Evolutionary conservation across 2,113 vertebrate genomes (phyloP).

Genomic region (Romanogobio albipinnatus): DNA sequence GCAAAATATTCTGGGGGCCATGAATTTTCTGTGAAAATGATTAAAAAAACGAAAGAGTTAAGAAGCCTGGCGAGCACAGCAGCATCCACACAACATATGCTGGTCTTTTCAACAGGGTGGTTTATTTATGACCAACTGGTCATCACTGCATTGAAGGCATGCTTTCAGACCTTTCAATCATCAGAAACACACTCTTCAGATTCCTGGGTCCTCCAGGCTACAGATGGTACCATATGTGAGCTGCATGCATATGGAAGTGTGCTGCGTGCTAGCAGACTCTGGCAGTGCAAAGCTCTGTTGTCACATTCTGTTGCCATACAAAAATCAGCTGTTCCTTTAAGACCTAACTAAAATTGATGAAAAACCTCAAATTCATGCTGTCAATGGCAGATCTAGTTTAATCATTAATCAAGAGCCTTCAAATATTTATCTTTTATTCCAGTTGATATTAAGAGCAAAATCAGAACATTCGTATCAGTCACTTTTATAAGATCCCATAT

Average conservation of each 20-base stretch:
- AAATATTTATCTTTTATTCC: background rate
- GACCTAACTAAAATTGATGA: slow-evolving; percentile 69
- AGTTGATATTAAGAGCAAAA: background rate
- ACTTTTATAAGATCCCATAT: background rate
- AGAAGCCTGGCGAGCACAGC: background rate
- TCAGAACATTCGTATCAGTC: background rate
- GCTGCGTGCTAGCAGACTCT: background rate
- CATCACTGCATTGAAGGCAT: slow-evolving; percentile 17
- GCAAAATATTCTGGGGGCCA: too few species aligned
- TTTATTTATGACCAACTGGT: slow-evolving; percentile 14
- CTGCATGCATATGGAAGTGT: slow-evolving; percentile 20
- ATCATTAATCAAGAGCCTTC: slow-evolving; percentile 20
- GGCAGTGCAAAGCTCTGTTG: background rate
- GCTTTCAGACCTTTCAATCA: slow-evolving; percentile 21
- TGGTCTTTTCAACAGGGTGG: background rate
- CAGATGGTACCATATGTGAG: slow-evolving; percentile 22
- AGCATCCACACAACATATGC: background rate
- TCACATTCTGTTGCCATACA: slow-evolving; percentile 24
- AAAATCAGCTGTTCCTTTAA: slow-evolving; percentile 54
- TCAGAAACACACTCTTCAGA: slow-evolving; percentile 37
- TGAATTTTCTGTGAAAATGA: too few species aligned
- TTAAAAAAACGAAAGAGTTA: background rate
- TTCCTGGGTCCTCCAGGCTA: background rate
- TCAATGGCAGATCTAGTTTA: background rate
- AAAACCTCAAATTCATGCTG: slow-evolving; percentile 4